Percentiles rank a stretch among this genome's conserved stretches.
Conservation (phyloP, 2,888 invertebrate genomes). For the Theristus sp. region DNA sequence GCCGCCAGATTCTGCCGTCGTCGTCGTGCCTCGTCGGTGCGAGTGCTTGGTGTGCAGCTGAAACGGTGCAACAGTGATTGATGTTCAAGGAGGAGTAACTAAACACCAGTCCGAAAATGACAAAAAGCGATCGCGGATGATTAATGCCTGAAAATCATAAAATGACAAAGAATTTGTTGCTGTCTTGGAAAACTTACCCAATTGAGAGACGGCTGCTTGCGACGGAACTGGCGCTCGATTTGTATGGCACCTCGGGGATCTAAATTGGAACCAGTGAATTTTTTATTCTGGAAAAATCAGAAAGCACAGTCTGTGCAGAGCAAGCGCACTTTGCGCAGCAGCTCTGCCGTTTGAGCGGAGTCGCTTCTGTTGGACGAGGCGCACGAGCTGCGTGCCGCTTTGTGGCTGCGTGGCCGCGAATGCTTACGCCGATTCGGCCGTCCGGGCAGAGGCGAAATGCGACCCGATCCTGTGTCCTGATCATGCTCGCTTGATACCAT, state of each 20-base stretch:
- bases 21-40: too few species aligned
- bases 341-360: not conserved
- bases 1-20: not conserved
- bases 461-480: too few species aligned
- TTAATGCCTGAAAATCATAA: too few species aligned
- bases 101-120: too few species aligned
- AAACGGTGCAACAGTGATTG: too few species aligned
- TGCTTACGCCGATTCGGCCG: not conserved
- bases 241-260: not conserved
- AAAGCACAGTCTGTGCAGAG: too few species aligned
- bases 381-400: not conserved
- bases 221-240: not conserved
- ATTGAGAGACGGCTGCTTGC: not conserved
- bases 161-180: too few species aligned
- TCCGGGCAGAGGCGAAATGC: not conserved
- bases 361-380: not conserved
- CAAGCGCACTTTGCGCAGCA: not conserved
- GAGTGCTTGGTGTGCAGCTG: too few species aligned
- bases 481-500: too few species aligned
- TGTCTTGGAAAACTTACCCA: not conserved
- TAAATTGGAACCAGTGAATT: not conserved
- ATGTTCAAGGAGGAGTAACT: too few species aligned
- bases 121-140: too few species aligned
- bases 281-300: not conserved
- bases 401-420: not conserved